These are phyloP conservation scores for Cyanoramphus novaezelandiae DNA, from an alignment of 2,113 vertebrate genomes.

Conservation along the genomic window DNA sequence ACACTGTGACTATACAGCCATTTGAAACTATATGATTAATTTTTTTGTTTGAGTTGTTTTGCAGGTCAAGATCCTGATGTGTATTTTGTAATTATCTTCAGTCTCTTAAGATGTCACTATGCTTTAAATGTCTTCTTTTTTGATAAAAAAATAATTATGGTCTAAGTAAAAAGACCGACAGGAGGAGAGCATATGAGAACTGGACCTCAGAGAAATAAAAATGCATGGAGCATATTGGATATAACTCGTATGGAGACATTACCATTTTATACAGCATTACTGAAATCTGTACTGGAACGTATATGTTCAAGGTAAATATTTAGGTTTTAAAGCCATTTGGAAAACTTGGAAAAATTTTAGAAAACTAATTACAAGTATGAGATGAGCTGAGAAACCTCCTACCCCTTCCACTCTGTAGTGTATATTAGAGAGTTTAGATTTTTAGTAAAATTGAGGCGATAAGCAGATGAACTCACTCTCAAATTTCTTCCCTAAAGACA, in stretches of 20 bases:
- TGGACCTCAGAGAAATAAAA: background rate
- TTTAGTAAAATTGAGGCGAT: background rate
- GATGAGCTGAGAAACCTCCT: background rate
- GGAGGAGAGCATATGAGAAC: background rate
- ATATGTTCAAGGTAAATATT: background rate
- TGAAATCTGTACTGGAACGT: background rate
- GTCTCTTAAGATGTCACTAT: background rate
- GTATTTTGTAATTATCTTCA: background rate
- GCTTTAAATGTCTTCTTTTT: background rate
- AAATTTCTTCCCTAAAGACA: background rate
- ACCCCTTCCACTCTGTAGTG: background rate
- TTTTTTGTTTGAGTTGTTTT: background rate
- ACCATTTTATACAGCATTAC: background rate
- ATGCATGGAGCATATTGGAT: background rate
- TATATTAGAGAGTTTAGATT: background rate
- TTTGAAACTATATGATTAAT: background rate
- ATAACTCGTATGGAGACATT: background rate
- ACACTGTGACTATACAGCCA: background rate
- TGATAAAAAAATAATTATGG: background rate
- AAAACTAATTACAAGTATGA: background rate
- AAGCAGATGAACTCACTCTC: background rate
- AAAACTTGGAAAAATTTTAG: background rate
- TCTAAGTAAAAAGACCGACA: background rate
- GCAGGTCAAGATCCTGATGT: background rate
- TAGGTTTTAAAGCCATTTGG: background rate